Evolutionary conservation across 2,888 invertebrate species (phyloP).

Genomic region (Orthonevra nobilis): DNA sequence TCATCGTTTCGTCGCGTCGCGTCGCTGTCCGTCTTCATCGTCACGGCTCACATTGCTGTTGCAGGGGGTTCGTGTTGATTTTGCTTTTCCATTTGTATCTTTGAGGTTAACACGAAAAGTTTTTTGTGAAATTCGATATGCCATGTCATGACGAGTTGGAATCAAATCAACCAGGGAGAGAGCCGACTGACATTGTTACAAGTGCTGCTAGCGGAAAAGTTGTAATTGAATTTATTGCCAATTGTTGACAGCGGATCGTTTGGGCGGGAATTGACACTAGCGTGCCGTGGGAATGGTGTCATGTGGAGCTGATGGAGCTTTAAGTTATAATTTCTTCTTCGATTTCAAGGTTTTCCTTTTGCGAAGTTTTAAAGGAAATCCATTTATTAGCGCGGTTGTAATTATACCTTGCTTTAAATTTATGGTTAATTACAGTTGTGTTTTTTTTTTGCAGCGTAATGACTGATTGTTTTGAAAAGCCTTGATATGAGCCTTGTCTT

Average conservation of each 20-base stretch:
- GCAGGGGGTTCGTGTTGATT: not conserved
- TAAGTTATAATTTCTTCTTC: not conserved
- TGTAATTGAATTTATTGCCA: slow-evolving; percentile 51
- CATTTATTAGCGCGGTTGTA: too few relatives aligned
- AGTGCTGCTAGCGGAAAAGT: slow-evolving; percentile 21
- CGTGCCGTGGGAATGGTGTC: slow-evolving; percentile 21
- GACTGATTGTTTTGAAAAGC: too few relatives aligned
- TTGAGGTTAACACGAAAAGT: slow-evolving; percentile 7
- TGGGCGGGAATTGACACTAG: slow-evolving; percentile 23
- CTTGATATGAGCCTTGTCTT: too few relatives aligned
- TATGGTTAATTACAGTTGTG: too few relatives aligned
- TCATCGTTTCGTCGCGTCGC: too few relatives aligned
- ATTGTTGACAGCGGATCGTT: slow-evolving; percentile 41
- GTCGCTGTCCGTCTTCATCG: too few relatives aligned
- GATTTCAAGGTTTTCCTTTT: not conserved
- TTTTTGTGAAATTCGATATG: slow-evolving; percentile 46
- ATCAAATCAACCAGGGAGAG: slow-evolving; percentile 17
- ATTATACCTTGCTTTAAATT: too few relatives aligned
- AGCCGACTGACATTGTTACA: slow-evolving; percentile 7
- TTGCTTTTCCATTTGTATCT: not conserved
- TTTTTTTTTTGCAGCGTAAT: too few relatives aligned
- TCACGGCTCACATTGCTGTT: slow-evolving; percentile 20
- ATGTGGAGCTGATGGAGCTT: not conserved
- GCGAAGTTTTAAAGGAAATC: too few relatives aligned
- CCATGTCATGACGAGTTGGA: slow-evolving; percentile 30